Conservation (phyloP, 2,888 invertebrate species). For the Steinernema scapterisci region DNA sequence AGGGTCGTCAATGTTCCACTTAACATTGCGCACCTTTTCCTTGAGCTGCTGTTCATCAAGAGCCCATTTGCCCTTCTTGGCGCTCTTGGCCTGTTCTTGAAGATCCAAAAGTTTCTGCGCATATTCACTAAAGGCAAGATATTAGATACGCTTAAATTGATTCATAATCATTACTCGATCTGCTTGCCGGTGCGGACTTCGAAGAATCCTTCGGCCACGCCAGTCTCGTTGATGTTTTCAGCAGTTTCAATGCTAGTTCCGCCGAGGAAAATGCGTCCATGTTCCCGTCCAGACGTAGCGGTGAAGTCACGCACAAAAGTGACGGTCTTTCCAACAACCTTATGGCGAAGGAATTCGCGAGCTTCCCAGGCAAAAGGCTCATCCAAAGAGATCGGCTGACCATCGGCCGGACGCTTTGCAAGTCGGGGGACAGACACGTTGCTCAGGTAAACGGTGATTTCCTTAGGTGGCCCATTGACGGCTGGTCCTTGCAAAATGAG, state of each 20-base stretch:
- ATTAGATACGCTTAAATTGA: neutral
- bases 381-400: slow-evolving; percentile 59
- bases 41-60: slow-evolving; percentile 47
- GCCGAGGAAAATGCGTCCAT: slow-evolving; percentile 73
- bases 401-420: slow-evolving; percentile 77
- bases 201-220: slow-evolving; percentile 87
- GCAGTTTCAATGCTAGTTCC: slow-evolving; percentile 72
- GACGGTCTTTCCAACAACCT: slow-evolving; percentile 79
- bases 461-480: slow-evolving; percentile 78
- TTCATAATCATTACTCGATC: slow-evolving; percentile 53
- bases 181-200: slow-evolving; percentile 74
- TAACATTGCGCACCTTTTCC: slow-evolving; percentile 82
- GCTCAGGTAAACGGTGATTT: slow-evolving; percentile 86
- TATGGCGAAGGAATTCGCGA: slow-evolving; percentile 88
- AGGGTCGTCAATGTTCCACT: slow-evolving; percentile 86
- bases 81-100: slow-evolving; percentile 86
- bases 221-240: slow-evolving; percentile 85
- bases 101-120: slow-evolving; percentile 76
- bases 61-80: slow-evolving; percentile 79
- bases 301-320: slow-evolving; percentile 81
- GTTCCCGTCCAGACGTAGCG: slow-evolving; percentile 79
- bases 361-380: slow-evolving; percentile 94
- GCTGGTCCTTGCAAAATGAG: slow-evolving; percentile 84
- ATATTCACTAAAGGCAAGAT: slow-evolving; percentile 68
- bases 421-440: slow-evolving; percentile 90